Conservation (phyloP, 2,888 invertebrate species). For the Tridacna gigas region DNA sequence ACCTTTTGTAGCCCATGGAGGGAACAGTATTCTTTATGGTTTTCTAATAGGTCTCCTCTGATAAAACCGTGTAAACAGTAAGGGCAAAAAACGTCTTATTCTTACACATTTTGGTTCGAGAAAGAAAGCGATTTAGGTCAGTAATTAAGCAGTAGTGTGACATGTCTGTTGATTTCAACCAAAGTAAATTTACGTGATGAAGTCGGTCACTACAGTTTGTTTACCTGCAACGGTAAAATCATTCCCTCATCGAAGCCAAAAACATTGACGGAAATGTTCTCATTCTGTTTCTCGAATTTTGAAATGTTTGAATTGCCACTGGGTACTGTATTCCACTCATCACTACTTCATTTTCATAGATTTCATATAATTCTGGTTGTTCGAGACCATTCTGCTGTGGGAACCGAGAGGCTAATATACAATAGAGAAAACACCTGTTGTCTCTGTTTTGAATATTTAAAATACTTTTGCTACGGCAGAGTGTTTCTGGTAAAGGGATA, state of each 20-base stretch:
- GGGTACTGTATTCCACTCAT: constrained; percentile 53
- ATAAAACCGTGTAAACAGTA: constrained; percentile 44
- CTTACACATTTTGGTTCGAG: constrained; percentile 30
- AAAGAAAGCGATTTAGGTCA: constrained; percentile 56
- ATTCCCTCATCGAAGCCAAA: constrained; percentile 52
- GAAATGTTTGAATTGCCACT: constrained; percentile 36
- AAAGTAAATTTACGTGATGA: constrained; percentile 55
- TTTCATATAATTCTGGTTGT: constrained; percentile 30
- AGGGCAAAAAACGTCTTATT: constrained; percentile 30
- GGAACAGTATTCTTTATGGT: constrained; percentile 41
- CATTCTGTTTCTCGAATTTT: constrained; percentile 45
- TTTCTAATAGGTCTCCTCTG: constrained; percentile 14
- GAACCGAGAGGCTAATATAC: constrained; percentile 49
- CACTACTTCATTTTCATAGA: constrained; percentile 40
- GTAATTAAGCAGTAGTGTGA: constrained; percentile 59
- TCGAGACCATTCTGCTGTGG: constrained; percentile 33
- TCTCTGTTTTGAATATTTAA: constrained; percentile 55
- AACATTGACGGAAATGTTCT: constrained; percentile 51
- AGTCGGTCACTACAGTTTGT: constrained; percentile 25
- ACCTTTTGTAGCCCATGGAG: constrained; percentile 39
- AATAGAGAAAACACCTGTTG: constrained; percentile 52
- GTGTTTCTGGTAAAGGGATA: constrained; percentile 41
- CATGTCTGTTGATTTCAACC: constrained; percentile 33
- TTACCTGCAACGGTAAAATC: constrained; percentile 48
- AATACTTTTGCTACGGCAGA: constrained; percentile 16